Evolutionary conservation across 2,113 vertebrate genomes (phyloP).

Genomic region (Phyllostomus hastatus): DNA sequence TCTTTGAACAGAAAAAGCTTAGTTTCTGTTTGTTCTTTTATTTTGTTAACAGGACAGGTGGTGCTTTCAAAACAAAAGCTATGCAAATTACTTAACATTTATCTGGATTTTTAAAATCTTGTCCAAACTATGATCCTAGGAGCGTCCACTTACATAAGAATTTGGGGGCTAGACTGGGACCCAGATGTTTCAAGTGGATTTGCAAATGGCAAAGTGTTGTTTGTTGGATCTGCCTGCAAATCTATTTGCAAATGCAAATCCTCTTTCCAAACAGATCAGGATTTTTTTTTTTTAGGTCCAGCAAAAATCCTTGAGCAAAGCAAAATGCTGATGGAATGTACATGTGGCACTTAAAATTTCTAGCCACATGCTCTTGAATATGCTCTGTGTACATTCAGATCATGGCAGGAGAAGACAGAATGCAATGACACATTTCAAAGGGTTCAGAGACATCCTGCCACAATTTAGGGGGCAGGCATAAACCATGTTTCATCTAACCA

Average conservation of each 20-base stretch:
- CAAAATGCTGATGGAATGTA: slow-evolving; percentile 62
- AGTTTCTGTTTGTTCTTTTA: slow-evolving; percentile 40
- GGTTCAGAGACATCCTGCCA: neutral
- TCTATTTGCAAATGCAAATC: slow-evolving; percentile 77
- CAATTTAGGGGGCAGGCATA: neutral
- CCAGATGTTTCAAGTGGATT: slow-evolving; percentile 75
- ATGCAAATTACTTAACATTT: slow-evolving; percentile 66
- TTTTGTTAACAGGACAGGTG: slow-evolving; percentile 42
- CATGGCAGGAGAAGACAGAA: neutral
- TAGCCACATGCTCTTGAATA: neutral
- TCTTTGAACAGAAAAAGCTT: slow-evolving; percentile 34
- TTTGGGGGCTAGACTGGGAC: slow-evolving; percentile 45
- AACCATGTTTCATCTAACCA: neutral
- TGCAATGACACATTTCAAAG: neutral
- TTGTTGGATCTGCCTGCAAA: slow-evolving; percentile 63
- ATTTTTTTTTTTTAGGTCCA: slow-evolving; percentile 46
- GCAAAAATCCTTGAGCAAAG: slow-evolving; percentile 71
- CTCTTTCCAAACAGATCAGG: slow-evolving; percentile 71
- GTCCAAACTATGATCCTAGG: slow-evolving; percentile 54
- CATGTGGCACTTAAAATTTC: slow-evolving; percentile 24
- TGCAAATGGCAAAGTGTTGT: slow-evolving; percentile 71
- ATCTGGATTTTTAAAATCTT: slow-evolving; percentile 47
- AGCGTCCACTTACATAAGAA: slow-evolving; percentile 60
- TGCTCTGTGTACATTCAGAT: neutral
- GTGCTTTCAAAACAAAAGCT: slow-evolving; percentile 53